These are phyloP conservation scores for Axea sp. DNA, from an alignment of 2,888 invertebrate genomes.

Conservation along the genomic window DNA sequence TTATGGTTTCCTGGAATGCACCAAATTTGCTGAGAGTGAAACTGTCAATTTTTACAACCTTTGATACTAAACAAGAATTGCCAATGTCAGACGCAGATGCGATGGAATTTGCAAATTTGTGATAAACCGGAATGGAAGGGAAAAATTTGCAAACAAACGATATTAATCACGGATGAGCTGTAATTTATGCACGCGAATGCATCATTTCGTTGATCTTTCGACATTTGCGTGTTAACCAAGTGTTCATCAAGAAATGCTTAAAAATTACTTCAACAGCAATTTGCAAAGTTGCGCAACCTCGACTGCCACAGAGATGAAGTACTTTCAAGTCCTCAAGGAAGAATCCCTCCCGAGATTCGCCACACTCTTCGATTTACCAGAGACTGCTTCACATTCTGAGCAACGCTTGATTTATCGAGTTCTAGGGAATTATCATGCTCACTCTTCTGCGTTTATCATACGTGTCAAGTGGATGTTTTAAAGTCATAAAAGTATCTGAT, in stretches of 20 bases:
- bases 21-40: no score
- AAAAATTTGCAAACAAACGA: no score
- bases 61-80: no score
- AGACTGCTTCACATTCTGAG: constrained; percentile 64
- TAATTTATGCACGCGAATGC: no score
- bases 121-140: no score
- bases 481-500: constrained; percentile 36
- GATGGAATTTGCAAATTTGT: no score
- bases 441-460: constrained; percentile 57
- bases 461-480: constrained; percentile 35
- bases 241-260: not conserved
- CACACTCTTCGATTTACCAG: constrained; percentile 63
- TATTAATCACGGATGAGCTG: no score
- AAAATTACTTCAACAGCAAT: constrained; percentile 24
- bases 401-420: constrained; percentile 59
- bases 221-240: no score
- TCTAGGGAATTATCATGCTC: constrained; percentile 57
- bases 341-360: constrained; percentile 57
- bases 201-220: no score
- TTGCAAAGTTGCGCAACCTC: constrained; percentile 40
- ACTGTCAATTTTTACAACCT: no score
- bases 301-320: constrained; percentile 61
- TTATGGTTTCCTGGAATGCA: no score
- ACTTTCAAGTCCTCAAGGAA: constrained; percentile 55
- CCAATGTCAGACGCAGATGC: no score